Base-by-base conservation (phyloP, 1,140 invertebrate genomes). In the Magallana gigas region DNA sequence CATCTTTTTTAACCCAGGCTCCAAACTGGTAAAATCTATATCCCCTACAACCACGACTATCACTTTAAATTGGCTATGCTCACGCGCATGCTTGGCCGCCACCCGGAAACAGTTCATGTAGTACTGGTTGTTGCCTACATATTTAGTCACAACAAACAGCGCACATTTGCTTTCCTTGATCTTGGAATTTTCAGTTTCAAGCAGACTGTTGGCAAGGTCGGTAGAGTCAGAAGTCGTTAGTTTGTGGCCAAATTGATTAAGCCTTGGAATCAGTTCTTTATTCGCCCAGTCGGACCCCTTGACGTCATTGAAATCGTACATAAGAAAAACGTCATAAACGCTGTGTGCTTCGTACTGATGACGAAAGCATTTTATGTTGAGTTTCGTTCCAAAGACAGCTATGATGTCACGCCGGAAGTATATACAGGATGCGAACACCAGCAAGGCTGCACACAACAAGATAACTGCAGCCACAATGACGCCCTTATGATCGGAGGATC, bases 361-460 rank as follows among this genome's bases (percentile, higher is more conserved):
- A 23, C 85, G 84, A 7, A 85, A 64, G 36, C 87, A 88, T 9
- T 87, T 85, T 3, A 87, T n/a, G 36, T 84, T 76, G 9, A 84
- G 18, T 36, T 82, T 80, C 7, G 62, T 85, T 9, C 83, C 87
- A 16, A 90, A 29, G 4, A 88, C 82, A 16, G 89, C 89, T 1
- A 84, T 5, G 8, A 90, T 62, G 12, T 90, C 89, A 48, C 89
- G 59, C 8, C 87, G 36, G 58, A 88, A 90, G n/a, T 90, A 90
- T n/a, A 90, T 57, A 8, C 80, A 58, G 6, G 84, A 84, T 8
- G 68, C 81, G n/a, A 62, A 62, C 14, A 82, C 81, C 1, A 68
- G 36, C n/a, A 87, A 81, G 11, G 71, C 16, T 1, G 76, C 16
- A 11, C 84, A 23, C 8, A 86, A 48, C 2, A 88, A n/a, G n/a